phyloP scores from a whole-genome alignment of 2,888 invertebrate species.

The Anodontia alba region DNA sequence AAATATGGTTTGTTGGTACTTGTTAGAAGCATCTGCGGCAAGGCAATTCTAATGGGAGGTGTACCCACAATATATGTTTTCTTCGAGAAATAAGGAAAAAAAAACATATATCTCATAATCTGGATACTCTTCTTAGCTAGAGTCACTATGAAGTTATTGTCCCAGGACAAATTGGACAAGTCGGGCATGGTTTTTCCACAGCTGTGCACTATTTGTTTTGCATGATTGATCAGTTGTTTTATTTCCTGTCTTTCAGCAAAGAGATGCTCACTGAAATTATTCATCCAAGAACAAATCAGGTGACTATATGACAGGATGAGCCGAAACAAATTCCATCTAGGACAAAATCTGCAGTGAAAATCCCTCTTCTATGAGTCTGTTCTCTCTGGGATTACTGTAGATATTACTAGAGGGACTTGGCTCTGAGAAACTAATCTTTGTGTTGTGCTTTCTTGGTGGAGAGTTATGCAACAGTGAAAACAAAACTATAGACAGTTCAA shows the following conservation, averaged over 20 bases:
- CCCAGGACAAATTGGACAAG: no score
- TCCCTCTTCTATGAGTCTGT: background rate
- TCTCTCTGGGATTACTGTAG: background rate
- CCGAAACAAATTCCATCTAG: conserved; percentile 11
- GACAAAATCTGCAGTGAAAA: background rate
- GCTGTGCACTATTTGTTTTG: no score
- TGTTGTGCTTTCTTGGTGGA: conserved; percentile 4
- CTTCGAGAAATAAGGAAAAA: no score
- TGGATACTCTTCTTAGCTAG: no score
- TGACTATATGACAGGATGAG: conserved; percentile 16
- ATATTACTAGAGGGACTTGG: background rate
- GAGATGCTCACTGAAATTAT: conserved; percentile 47
- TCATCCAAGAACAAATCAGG: conserved; percentile 21
- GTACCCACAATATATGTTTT: no score
- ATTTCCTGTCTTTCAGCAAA: conserved; percentile 53
- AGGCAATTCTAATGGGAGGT: no score
- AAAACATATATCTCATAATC: no score
- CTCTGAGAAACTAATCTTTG: background rate
- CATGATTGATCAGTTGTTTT: no score
- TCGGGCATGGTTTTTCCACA: no score
- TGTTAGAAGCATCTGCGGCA: no score
- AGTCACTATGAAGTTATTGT: no score
- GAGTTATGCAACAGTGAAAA: conserved; percentile 13
- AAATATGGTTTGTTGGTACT: no score
- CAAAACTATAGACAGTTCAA: background rate